These are phyloP conservation scores for Neodiprion pinetum DNA, from an alignment of 1,140 invertebrate species.

Conservation along the genomic window DNA sequence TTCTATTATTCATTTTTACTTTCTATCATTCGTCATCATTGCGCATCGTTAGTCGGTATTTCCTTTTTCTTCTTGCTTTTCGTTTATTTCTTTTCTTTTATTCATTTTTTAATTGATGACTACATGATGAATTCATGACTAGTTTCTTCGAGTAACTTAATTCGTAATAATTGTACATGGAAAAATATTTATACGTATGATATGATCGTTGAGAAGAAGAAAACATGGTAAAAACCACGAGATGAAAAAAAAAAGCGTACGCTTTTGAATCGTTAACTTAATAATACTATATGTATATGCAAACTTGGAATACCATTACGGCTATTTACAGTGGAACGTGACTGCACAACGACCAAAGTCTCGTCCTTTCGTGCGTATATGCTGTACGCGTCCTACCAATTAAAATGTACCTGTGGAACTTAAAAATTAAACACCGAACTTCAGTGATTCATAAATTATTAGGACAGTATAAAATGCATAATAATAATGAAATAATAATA, in stretches of 20 bases:
- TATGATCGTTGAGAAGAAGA: conserved; percentile 18
- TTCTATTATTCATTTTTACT: too few species aligned
- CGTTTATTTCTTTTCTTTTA: background rate
- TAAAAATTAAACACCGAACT: too few species aligned
- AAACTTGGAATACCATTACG: too few species aligned
- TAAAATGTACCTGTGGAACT: too few species aligned
- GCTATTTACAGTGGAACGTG: too few species aligned
- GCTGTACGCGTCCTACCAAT: too few species aligned
- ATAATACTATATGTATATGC: background rate
- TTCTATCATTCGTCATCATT: conserved; percentile 27
- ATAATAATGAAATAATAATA: conserved; percentile 6
- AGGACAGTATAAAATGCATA: background rate
- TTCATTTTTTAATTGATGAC: conserved; percentile 22
- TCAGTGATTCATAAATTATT: too few species aligned
- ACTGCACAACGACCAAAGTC: too few species aligned
- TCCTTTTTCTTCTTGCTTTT: background rate
- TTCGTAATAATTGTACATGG: conserved; percentile 15
- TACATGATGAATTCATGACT: conserved; percentile 43
- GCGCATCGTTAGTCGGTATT: conserved; percentile 19
- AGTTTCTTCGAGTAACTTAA: conserved; percentile 53
- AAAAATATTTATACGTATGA: conserved; percentile 10
- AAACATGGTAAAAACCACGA: conserved; percentile 1
- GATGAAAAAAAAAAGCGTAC: conserved; percentile 24
- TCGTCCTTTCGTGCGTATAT: too few species aligned
- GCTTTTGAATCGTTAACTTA: background rate